phyloP scores from a whole-genome alignment of 1,140 invertebrate species.

The Drosophila suzukii region DNA sequence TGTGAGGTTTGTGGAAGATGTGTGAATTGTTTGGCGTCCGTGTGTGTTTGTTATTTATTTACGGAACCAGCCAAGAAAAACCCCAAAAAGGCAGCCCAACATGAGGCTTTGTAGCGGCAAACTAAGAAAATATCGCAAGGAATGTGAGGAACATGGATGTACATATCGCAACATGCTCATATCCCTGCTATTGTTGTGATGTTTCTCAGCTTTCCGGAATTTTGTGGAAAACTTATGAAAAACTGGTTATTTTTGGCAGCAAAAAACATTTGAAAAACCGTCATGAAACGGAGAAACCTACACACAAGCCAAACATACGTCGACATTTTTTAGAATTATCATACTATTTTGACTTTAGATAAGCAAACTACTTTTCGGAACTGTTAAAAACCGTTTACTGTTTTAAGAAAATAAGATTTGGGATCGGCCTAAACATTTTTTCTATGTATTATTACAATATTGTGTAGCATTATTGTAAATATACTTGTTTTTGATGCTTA shows the following conservation, averaged over 20 bases:
- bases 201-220: not conserved
- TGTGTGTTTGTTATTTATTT: slow-evolving; percentile 80
- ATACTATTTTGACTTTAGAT: too few species aligned
- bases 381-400: too few species aligned
- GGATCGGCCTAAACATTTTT: too few species aligned
- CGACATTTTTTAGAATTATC: too few species aligned
- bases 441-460: too few species aligned
- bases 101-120: slow-evolving; percentile 77
- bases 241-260: not conserved
- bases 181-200: slow-evolving; percentile 17
- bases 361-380: too few species aligned
- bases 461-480: too few species aligned
- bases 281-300: not conserved
- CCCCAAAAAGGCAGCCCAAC: slow-evolving; percentile 80
- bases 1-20: slow-evolving; percentile 30
- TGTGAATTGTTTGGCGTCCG: slow-evolving; percentile 41
- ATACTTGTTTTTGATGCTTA: too few species aligned
- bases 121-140: slow-evolving; percentile 71
- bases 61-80: slow-evolving; percentile 81
- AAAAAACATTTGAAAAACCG: not conserved
- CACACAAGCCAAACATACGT: too few species aligned
- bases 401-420: too few species aligned
- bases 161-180: slow-evolving; percentile 25
- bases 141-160: slow-evolving; percentile 42
- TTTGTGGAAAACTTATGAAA: not conserved